Percentiles rank a stretch among this genome's conserved stretches.
Evolutionary conservation across 1,140 invertebrate genomes (phyloP).

Genomic region (Lanistes nyassanus): DNA sequence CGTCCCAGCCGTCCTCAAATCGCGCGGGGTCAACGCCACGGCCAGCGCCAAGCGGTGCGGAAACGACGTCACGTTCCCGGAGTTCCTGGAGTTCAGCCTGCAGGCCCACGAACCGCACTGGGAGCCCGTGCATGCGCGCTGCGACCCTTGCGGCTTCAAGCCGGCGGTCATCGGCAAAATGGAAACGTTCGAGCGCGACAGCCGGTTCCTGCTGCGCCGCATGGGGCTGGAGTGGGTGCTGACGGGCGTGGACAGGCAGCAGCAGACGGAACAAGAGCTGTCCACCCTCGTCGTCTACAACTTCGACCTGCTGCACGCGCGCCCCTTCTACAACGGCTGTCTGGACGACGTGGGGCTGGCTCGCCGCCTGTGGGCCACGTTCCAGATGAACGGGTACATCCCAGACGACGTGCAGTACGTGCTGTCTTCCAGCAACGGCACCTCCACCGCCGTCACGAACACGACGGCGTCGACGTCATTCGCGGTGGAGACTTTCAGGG

Average conservation of each 20-base stretch:
- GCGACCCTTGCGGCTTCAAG: constrained; percentile 18
- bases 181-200: constrained; percentile 21
- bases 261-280: constrained; percentile 17
- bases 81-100: constrained; percentile 16
- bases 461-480: no score
- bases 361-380: not conserved
- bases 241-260: not conserved
- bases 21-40: not conserved
- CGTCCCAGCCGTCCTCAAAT: not conserved
- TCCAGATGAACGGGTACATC: constrained; percentile 26
- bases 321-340: not conserved
- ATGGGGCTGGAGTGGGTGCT: constrained; percentile 19
- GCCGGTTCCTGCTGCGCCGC: not conserved
- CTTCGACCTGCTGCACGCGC: not conserved
- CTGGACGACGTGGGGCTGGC: not conserved
- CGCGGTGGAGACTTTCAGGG: not conserved
- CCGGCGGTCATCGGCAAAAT: constrained; percentile 12
- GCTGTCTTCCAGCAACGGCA: not conserved
- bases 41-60: not conserved
- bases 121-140: constrained; percentile 8
- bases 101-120: constrained; percentile 6
- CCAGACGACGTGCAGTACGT: not conserved
- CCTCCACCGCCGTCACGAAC: not conserved
- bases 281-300: constrained; percentile 12
- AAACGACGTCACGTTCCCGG: constrained; percentile 11